A percentile compares a stretch with the other conserved stretches of the same genome.
phyloP scores from a whole-genome alignment of 2,888 invertebrate genomes.

The Agrotis puta region DNA sequence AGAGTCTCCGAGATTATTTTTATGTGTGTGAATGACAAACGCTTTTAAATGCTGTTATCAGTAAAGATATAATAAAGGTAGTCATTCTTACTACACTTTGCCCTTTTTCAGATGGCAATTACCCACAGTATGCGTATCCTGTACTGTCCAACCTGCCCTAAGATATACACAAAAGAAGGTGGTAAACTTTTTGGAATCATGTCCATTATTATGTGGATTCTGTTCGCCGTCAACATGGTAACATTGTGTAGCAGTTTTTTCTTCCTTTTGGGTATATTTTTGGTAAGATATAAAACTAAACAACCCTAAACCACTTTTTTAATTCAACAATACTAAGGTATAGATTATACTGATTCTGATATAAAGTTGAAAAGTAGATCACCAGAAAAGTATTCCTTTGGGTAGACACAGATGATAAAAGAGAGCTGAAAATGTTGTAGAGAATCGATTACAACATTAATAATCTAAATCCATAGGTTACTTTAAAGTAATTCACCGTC shows the following conservation, averaged over 20 bases:
- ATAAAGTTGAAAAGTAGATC: too few relatives aligned
- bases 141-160: conserved; percentile 63
- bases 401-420: too few relatives aligned
- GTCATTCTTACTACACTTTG: neutral
- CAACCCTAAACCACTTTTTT: neutral
- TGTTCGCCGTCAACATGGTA: conserved; percentile 63
- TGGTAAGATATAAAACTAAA: conserved; percentile 59
- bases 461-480: too few relatives aligned
- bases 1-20: neutral
- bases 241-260: conserved; percentile 66
- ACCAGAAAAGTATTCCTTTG: too few relatives aligned
- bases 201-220: conserved; percentile 62
- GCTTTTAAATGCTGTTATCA: too few relatives aligned
- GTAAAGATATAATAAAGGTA: neutral
- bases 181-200: conserved; percentile 28
- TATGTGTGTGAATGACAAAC: neutral
- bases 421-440: too few relatives aligned
- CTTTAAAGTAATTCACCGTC: too few relatives aligned
- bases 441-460: too few relatives aligned
- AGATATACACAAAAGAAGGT: conserved; percentile 44
- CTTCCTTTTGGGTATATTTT: conserved; percentile 69
- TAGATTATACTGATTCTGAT: too few relatives aligned
- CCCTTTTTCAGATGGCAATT: conserved; percentile 65
- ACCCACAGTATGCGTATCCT: conserved; percentile 54
- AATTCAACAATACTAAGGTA: neutral